Evolutionary conservation across 2,113 vertebrate species (phyloP).

Genomic region (Aspiorhynchus laticeps): DNA sequence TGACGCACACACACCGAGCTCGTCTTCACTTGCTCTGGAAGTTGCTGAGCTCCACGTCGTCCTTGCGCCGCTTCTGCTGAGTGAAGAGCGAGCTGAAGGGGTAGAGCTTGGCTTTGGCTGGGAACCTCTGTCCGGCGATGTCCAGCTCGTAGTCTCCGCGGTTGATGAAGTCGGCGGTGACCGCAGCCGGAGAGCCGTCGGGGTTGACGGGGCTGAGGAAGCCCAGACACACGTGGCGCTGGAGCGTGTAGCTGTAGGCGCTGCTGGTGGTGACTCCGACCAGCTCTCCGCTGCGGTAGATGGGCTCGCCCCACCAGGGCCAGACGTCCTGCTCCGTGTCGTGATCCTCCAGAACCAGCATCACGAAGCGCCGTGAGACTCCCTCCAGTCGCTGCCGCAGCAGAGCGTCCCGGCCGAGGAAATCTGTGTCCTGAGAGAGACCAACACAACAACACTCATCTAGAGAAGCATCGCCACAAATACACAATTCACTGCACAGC

Average conservation of each 20-base stretch:
- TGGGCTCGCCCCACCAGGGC: slow-evolving; percentile 98
- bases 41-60: slow-evolving; percentile 88
- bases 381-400: slow-evolving; percentile 90
- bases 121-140: slow-evolving; percentile 90
- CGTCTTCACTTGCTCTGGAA: slow-evolving; percentile 83
- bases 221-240: slow-evolving; percentile 94
- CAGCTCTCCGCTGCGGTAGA: slow-evolving; percentile 86
- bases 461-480: too few species aligned
- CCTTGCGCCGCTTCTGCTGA: slow-evolving; percentile 88
- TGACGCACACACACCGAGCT: not conserved
- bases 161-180: slow-evolving; percentile 93
- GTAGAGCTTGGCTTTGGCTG: slow-evolving; percentile 96
- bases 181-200: slow-evolving; percentile 78
- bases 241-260: slow-evolving; percentile 94
- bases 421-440: slow-evolving; percentile 79
- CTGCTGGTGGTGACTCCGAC: slow-evolving; percentile 93
- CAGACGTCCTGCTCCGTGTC: slow-evolving; percentile 93
- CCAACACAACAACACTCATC: not conserved
- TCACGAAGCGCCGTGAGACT: slow-evolving; percentile 86
- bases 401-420: slow-evolving; percentile 86
- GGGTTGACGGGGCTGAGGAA: slow-evolving; percentile 83
- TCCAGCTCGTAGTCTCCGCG: slow-evolving; percentile 94
- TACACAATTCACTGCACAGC: too few species aligned
- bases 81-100: slow-evolving; percentile 90
- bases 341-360: slow-evolving; percentile 96